A percentile compares a stretch with the other conserved stretches of the same genome.
Conservation (phyloP, 2,888 invertebrate species). For the Strigamia transsilvanica region DNA sequence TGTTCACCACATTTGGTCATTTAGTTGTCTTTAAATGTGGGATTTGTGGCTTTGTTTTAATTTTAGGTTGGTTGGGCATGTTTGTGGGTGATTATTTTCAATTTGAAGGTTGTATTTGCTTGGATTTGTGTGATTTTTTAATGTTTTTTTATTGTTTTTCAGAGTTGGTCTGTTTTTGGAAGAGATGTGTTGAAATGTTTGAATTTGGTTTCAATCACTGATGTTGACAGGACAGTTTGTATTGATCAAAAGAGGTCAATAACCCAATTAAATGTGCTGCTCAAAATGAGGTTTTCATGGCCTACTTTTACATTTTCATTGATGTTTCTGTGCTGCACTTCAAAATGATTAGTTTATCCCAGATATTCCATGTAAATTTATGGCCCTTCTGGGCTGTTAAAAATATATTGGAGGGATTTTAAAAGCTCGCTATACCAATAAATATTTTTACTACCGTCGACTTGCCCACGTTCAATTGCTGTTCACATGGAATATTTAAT, state of each 20-base stretch:
- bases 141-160: neutral
- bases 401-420: neutral
- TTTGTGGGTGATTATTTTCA: neutral
- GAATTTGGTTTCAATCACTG: neutral
- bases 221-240: constrained; percentile 13
- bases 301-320: neutral
- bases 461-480: neutral
- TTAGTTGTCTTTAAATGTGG: neutral
- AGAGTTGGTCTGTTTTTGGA: neutral
- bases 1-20: constrained; percentile 11
- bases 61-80: neutral
- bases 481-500: neutral
- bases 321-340: too few species aligned
- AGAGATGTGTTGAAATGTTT: neutral
- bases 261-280: constrained; percentile 14
- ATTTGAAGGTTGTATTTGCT: neutral
- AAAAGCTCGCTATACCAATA: neutral
- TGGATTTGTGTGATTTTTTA: neutral
- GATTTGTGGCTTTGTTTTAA: neutral
- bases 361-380: neutral
- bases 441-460: neutral
- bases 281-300: neutral
- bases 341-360: neutral
- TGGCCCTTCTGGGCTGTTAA: neutral
- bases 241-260: constrained; percentile 9